Conservation (phyloP, 2,113 vertebrate species). For the Chamaetylas fuelleborni region DNA sequence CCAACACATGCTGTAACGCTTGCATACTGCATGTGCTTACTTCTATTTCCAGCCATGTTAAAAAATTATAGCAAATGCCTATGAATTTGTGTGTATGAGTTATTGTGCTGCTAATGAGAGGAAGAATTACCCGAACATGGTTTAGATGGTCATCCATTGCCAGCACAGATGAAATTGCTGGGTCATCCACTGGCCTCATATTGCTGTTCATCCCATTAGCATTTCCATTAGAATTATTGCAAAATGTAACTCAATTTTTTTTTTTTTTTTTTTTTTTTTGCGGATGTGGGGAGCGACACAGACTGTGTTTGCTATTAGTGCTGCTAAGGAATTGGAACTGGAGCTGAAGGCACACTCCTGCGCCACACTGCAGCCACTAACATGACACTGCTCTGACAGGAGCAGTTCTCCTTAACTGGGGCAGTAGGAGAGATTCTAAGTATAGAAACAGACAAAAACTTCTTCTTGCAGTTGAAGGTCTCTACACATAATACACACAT, state of each 20-base stretch:
- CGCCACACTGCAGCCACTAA: slow-evolving; percentile 59
- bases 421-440: slow-evolving; percentile 47
- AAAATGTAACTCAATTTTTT: slow-evolving; percentile 52
- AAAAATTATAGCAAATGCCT: slow-evolving; percentile 58
- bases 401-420: slow-evolving; percentile 54
- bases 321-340: slow-evolving; percentile 55
- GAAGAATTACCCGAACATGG: slow-evolving; percentile 58
- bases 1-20: slow-evolving; percentile 10
- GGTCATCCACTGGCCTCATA: slow-evolving; percentile 39
- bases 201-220: slow-evolving; percentile 58
- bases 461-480: slow-evolving; percentile 44
- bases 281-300: not conserved
- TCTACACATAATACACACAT: not conserved
- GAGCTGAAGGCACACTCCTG: slow-evolving; percentile 3
- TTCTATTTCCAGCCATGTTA: slow-evolving; percentile 54
- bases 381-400: slow-evolving; percentile 57
- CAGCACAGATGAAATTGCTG: slow-evolving; percentile 39
- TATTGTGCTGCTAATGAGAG: slow-evolving; percentile 64
- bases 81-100: slow-evolving; percentile 66
- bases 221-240: slow-evolving; percentile 62
- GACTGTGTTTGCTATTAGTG: slow-evolving; percentile 57
- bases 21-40: slow-evolving; percentile 6
- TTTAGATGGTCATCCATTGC: slow-evolving; percentile 43
- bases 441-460: slow-evolving; percentile 54
- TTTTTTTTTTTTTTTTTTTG: not conserved